Evolutionary conservation across 2,797 vertebrate genomes (phyloP), one percentile per base, ranked within the genome.

Genomic region (Petrocephalus sullivani): DNA sequence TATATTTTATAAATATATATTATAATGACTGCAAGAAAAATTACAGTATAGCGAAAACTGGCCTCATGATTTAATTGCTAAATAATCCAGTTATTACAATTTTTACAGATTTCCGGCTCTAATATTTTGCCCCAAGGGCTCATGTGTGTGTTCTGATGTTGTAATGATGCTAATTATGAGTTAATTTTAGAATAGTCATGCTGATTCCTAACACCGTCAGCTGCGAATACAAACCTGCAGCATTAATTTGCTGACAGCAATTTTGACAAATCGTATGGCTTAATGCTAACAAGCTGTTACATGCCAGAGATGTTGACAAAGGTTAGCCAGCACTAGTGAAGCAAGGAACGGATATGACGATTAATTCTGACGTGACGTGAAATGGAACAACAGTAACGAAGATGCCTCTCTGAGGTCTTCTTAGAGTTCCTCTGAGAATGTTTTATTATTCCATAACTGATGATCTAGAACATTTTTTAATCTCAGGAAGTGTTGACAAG

Each of bases 221-320:
- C 46, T 41, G 51, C 12, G 9, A 53, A 51, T 53, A 4, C 49
- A 83, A 83, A 53, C 21, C 49, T 49, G 21, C 81, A 23, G 81
- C 46, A 83, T 53, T 28, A 37, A 78, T 78, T 37, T 1, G 16
- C 49, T 28, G 49, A 83, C 41, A 51, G 4, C 3, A 10, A 23
- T 51, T 46, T 23, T 83, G 19, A 51, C 46, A 51, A 83, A 54
- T 53, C 0, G 41, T 53, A 21, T 8, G 21, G 41, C 81, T 83
- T 83, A 83, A 51, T 83, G 49, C 19, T 53, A 53, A 83, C 46
- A 54, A 83, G 81, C 81, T 83, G 81, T 49, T 54, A 54, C 81
- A 83, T 83, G 21, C 46, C 81, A 53, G 49, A 83, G 49, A 83
- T 83, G 33, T 78, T 78, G 71, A 53, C 41, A 28, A 83, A 51